Conservation (phyloP, 2,888 invertebrate genomes). For the Lydus trimaculatus region DNA sequence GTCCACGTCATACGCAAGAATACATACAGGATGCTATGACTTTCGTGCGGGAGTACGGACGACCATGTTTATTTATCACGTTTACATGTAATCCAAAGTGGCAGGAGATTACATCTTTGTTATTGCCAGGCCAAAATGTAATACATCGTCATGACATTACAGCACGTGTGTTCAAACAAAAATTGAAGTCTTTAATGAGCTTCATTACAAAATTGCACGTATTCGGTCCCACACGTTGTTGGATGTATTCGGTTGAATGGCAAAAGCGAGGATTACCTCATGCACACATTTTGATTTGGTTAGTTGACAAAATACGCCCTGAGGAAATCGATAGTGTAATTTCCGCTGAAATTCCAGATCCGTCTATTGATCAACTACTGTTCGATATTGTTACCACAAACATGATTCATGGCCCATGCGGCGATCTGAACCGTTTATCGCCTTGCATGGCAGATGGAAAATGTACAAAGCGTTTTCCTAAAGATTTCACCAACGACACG, state of each 20-base stretch:
- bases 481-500: constrained; percentile 25
- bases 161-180: constrained; percentile 25
- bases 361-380: constrained; percentile 41
- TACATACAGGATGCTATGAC: constrained; percentile 49
- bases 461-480: constrained; percentile 45
- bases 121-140: constrained; percentile 29
- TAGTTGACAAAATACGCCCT: constrained; percentile 10
- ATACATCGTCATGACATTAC: constrained; percentile 20
- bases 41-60: constrained; percentile 49
- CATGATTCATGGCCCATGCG: constrained; percentile 60
- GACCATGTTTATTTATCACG: constrained; percentile 46
- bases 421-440: constrained; percentile 36
- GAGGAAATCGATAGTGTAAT: constrained; percentile 43
- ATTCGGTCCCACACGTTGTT: constrained; percentile 20
- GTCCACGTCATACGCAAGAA: constrained; percentile 51
- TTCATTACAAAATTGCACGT: constrained; percentile 17
- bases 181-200: constrained; percentile 21
- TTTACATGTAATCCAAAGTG: constrained; percentile 20
- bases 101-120: constrained; percentile 28
- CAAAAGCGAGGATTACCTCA: constrained; percentile 23
- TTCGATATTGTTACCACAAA: constrained; percentile 48
- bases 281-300: constrained; percentile 44
- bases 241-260: constrained; percentile 36
- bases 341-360: constrained; percentile 50
- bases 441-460: constrained; percentile 57